phyloP scores from a whole-genome alignment of 2,888 invertebrate species.

The Andrena trimmerana region DNA sequence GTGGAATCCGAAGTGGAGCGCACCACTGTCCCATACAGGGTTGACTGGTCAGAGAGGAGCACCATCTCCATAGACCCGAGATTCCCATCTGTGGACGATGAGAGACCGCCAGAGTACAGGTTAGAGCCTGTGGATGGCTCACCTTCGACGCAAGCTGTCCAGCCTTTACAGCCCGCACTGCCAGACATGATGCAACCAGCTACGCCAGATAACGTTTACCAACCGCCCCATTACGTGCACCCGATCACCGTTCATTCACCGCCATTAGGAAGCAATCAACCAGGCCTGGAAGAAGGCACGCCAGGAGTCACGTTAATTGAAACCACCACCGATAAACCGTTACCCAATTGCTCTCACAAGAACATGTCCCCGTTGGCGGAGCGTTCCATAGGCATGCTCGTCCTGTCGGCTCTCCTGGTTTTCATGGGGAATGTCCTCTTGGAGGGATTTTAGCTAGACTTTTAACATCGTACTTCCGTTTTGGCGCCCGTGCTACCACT shows the following conservation, averaged over 20 bases:
- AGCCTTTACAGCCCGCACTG: background rate
- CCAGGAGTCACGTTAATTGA: background rate
- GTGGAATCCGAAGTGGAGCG: constrained; percentile 34
- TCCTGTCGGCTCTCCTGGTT: constrained; percentile 23
- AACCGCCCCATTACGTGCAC: constrained; percentile 43
- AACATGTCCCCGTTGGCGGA: constrained; percentile 20
- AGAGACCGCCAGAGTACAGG: background rate
- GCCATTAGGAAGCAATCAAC: constrained; percentile 22
- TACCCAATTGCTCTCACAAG: constrained; percentile 50
- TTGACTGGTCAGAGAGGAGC: background rate
- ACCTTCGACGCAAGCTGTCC: background rate
- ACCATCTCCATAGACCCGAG: background rate
- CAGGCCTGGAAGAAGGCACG: background rate
- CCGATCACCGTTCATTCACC: constrained; percentile 42
- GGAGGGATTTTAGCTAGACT: constrained; percentile 60
- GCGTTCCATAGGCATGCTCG: constrained; percentile 4
- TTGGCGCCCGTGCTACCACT: constrained; percentile 8
- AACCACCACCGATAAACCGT: constrained; percentile 63
- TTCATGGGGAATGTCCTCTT: constrained; percentile 25
- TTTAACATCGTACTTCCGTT: constrained; percentile 4
- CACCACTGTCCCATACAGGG: background rate
- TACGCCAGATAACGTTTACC: constrained; percentile 23
- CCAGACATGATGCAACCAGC: constrained; percentile 15
- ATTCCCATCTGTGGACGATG: background rate
- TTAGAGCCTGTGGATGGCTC: background rate